Conservation (phyloP, 2,797 vertebrate genomes). For the Morus bassanus region DNA sequence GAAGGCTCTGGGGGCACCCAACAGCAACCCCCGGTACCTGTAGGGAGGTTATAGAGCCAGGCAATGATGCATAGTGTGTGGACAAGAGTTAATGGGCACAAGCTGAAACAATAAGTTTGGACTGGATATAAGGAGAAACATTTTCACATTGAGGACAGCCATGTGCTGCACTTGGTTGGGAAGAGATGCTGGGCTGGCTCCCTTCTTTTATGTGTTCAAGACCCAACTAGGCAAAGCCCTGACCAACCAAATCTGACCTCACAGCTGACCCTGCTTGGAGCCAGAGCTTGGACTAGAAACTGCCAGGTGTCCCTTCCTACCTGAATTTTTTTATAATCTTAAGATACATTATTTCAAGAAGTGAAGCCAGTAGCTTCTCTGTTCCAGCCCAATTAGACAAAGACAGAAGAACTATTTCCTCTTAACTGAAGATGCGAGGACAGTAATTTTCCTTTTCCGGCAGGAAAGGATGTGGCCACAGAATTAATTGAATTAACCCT, state of each 20-base stretch:
- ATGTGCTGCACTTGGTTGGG: rapidly evolving
- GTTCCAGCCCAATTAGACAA: background rate
- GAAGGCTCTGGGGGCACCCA: background rate
- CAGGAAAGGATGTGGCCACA: background rate
- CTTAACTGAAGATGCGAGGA: background rate
- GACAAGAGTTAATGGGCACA: background rate
- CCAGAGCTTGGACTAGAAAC: background rate
- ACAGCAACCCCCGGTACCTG: background rate
- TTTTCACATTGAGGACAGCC: background rate
- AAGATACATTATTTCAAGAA: background rate
- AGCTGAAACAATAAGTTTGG: background rate
- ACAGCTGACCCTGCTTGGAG: background rate
- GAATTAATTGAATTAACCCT: background rate
- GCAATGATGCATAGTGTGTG: too few species aligned
- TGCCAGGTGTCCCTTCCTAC: background rate
- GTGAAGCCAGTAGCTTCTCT: background rate
- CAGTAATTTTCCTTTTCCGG: background rate
- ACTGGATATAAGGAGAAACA: background rate
- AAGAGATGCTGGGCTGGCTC: background rate
- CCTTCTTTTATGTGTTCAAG: background rate
- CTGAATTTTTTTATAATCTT: background rate
- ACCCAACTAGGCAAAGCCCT: background rate
- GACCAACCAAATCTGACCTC: background rate
- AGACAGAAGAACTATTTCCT: background rate
- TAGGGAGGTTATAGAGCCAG: background rate